phyloP scores from a whole-genome alignment of 2,888 invertebrate species.

The Conomelus anceps region DNA sequence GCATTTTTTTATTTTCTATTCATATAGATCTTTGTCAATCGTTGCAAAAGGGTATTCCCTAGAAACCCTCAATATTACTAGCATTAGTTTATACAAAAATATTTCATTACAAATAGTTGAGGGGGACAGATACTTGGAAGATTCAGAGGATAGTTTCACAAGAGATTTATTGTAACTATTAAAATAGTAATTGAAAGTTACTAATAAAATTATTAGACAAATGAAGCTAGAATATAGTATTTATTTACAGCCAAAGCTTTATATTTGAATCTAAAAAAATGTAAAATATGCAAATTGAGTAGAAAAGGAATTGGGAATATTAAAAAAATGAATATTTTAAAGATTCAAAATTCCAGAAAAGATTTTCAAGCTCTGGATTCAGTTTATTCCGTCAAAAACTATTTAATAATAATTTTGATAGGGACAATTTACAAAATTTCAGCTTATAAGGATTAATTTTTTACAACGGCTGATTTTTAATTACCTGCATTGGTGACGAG shows the following conservation, averaged over 20 bases:
- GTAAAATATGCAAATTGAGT: too few relatives aligned
- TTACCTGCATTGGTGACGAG: slow-evolving; percentile 78
- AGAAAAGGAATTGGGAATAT: too few relatives aligned
- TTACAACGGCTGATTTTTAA: slow-evolving; percentile 18
- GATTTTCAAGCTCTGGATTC: background rate
- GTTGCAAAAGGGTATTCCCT: too few relatives aligned
- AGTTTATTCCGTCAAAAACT: background rate
- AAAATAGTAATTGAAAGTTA: background rate
- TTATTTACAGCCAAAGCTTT: background rate
- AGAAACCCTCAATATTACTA: too few relatives aligned
- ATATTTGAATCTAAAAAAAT: background rate
- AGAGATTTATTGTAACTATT: background rate
- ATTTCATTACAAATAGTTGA: background rate
- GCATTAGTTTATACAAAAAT: background rate
- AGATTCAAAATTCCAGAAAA: background rate
- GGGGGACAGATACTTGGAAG: background rate
- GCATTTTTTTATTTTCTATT: too few relatives aligned
- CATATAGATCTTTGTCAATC: too few relatives aligned
- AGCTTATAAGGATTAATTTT: background rate
- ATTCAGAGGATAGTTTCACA: background rate
- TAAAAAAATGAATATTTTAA: background rate
- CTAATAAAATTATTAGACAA: too few relatives aligned
- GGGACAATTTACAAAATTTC: background rate
- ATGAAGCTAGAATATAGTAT: background rate
- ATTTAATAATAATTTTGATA: background rate